phyloP scores from a whole-genome alignment of 2,113 vertebrate species.

The Silurus meridionalis region DNA sequence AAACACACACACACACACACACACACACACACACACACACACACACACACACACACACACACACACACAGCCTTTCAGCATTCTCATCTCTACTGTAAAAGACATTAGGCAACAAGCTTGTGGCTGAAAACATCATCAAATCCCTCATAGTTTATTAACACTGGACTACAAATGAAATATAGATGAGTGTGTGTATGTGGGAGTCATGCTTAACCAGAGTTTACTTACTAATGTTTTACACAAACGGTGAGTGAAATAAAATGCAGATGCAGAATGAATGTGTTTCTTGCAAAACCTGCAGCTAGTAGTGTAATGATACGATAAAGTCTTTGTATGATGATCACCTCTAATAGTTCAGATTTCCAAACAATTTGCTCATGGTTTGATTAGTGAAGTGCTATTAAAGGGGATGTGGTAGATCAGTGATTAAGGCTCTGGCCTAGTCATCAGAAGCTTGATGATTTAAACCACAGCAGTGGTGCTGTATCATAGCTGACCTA shows the following conservation, averaged over 20 bases:
- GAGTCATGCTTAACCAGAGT: neutral
- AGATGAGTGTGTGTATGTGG: neutral
- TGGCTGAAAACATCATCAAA: constrained; percentile 19
- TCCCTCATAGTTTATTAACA: constrained; percentile 5
- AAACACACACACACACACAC: constrained; percentile 20
- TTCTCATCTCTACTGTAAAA: constrained; percentile 76
- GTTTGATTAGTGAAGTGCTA: neutral
- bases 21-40: constrained; percentile 33
- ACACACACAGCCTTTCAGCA: constrained; percentile 29
- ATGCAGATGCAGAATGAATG: neutral
- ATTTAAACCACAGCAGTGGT: too few species aligned
- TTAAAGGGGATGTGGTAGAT: too few species aligned
- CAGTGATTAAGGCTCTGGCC: too few species aligned
- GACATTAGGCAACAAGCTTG: constrained; percentile 62
- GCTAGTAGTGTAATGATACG: neutral
- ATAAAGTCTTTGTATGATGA: neutral
- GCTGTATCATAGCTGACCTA: too few species aligned
- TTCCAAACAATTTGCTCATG: neutral
- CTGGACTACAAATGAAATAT: neutral
- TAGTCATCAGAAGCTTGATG: too few species aligned
- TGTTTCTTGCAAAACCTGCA: neutral
- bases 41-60: constrained; percentile 26
- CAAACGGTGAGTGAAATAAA: neutral
- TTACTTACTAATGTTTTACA: neutral
- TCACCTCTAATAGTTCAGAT: neutral